Conservation (phyloP, 1,140 invertebrate species). For the Aphis craccivora region DNA sequence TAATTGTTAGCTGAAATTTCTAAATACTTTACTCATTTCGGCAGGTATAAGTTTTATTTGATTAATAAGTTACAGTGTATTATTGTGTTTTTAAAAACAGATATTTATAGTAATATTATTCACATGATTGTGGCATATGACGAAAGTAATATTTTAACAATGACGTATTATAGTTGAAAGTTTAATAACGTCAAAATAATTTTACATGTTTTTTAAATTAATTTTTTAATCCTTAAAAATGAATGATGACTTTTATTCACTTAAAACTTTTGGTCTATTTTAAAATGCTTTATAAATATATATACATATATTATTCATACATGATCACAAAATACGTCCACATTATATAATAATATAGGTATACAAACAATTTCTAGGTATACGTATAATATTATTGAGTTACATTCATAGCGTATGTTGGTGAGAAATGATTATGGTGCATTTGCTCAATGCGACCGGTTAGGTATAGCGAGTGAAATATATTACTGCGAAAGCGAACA, state of each 20-base stretch:
- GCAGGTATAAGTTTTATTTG: background rate
- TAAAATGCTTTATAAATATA: background rate
- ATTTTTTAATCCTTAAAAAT: background rate
- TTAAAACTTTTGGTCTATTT: background rate
- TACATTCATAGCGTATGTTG: background rate
- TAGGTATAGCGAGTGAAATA: background rate
- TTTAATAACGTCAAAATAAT: background rate
- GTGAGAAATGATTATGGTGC: background rate
- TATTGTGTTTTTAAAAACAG: background rate
- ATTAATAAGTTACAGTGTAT: background rate
- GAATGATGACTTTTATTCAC: background rate
- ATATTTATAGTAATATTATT: background rate
- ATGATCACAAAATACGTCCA: background rate
- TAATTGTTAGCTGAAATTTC: background rate
- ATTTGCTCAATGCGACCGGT: background rate
- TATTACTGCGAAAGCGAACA: background rate
- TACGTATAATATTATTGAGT: background rate
- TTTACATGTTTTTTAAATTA: background rate
- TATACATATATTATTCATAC: background rate
- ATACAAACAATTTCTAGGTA: background rate
- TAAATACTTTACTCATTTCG: background rate
- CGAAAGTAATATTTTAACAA: background rate
- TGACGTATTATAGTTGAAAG: background rate
- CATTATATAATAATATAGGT: background rate
- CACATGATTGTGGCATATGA: background rate